Evolutionary conservation across 1,140 invertebrate genomes (phyloP).

Genomic region (Neomicropteryx cornuta): DNA sequence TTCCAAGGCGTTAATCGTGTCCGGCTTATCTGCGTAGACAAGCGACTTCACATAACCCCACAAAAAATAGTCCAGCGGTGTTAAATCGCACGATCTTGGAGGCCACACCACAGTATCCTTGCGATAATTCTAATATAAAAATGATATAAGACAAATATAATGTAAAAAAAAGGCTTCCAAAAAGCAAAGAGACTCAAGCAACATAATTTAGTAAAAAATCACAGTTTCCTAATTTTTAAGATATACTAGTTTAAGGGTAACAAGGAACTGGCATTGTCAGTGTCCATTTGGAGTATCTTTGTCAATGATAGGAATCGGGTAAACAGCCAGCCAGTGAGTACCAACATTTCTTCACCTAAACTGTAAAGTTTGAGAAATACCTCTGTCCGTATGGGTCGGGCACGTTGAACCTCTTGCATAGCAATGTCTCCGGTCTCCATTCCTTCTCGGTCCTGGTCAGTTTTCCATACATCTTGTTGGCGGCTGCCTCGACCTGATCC

Average conservation of each 20-base stretch:
- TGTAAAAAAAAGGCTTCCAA: too few relatives aligned
- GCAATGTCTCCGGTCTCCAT: constrained; percentile 78
- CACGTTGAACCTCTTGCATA: constrained; percentile 93
- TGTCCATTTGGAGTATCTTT: neutral
- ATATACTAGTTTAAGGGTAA: neutral
- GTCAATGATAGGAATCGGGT: neutral
- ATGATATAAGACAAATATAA: too few relatives aligned
- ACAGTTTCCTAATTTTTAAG: too few relatives aligned
- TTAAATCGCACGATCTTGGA: too few relatives aligned
- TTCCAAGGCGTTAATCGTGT: too few relatives aligned
- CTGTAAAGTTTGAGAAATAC: constrained; percentile 13
- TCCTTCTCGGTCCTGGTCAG: constrained; percentile 56
- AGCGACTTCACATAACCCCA: too few relatives aligned
- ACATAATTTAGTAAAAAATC: too few relatives aligned
- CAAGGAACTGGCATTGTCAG: neutral
- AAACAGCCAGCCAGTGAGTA: neutral
- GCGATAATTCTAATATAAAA: too few relatives aligned
- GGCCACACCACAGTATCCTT: too few relatives aligned
- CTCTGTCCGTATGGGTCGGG: constrained; percentile 66
- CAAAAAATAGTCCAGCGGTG: too few relatives aligned
- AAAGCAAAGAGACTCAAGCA: too few relatives aligned
- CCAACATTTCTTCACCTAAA: neutral
- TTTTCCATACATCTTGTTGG: constrained; percentile 71
- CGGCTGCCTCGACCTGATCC: constrained; percentile 55
- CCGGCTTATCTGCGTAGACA: too few relatives aligned